Evolutionary conservation across 2,888 invertebrate species (phyloP).

Genomic region (Gastrophysa polygoni): DNA sequence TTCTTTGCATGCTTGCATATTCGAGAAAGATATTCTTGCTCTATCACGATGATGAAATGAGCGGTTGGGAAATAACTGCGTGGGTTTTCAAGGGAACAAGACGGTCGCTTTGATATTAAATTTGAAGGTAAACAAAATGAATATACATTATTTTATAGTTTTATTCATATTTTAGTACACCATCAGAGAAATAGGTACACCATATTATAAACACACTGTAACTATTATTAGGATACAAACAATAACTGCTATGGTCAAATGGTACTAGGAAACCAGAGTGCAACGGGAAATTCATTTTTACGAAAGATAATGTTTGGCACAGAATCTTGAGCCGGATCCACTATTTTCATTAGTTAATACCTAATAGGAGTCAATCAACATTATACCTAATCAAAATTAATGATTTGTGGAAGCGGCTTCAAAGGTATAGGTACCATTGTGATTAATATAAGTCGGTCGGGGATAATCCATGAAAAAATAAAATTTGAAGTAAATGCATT

Average conservation of each 20-base stretch:
- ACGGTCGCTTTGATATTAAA: too few relatives aligned
- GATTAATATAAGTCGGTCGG: too few relatives aligned
- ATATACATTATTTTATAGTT: slow-evolving; percentile 41
- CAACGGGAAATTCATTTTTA: slow-evolving; percentile 30
- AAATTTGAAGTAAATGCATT: slow-evolving; percentile 30
- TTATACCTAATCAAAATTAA: not conserved
- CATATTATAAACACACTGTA: slow-evolving; percentile 56
- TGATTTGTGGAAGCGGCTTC: not conserved
- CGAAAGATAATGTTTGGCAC: slow-evolving; percentile 54
- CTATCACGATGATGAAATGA: too few relatives aligned
- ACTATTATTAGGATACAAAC: slow-evolving; percentile 57
- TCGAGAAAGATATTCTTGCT: too few relatives aligned
- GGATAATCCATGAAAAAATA: not conserved
- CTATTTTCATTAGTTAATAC: slow-evolving; percentile 20
- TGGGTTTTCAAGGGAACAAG: too few relatives aligned
- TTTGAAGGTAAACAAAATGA: slow-evolving; percentile 3
- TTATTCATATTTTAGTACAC: slow-evolving; percentile 55
- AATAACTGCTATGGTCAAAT: slow-evolving; percentile 48
- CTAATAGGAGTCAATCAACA: not conserved
- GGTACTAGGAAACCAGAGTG: slow-evolving; percentile 33
- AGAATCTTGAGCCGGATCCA: slow-evolving; percentile 47
- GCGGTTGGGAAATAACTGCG: too few relatives aligned
- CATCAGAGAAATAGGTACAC: slow-evolving; percentile 58
- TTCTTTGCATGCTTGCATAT: too few relatives aligned
- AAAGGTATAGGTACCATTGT: not conserved